These are phyloP conservation scores for Drosophila nr. fundita DNA, from an alignment of 2,888 invertebrate species.

Conservation along the genomic window DNA sequence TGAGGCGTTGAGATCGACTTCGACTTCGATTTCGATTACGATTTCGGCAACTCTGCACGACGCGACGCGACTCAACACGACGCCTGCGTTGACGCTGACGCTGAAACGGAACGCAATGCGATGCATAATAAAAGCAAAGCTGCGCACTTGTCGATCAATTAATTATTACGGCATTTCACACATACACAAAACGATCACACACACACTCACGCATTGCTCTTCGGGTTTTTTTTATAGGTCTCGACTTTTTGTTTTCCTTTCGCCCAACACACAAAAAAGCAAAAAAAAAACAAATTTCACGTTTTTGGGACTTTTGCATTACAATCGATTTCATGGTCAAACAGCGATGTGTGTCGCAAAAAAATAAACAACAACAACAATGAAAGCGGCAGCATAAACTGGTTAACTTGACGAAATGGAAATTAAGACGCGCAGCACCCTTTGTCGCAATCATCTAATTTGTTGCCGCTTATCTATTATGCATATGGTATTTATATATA, in stretches of 20 bases:
- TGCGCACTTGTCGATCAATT: slow-evolving; percentile 78
- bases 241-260: slow-evolving; percentile 40
- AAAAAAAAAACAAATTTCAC: slow-evolving; percentile 37
- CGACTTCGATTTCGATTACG: slow-evolving; percentile 33
- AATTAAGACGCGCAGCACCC: slow-evolving; percentile 57
- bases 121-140: slow-evolving; percentile 72
- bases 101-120: slow-evolving; percentile 36
- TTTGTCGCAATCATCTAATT: slow-evolving; percentile 69
- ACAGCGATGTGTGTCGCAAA: slow-evolving; percentile 72
- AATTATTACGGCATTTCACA: slow-evolving; percentile 77
- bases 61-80: slow-evolving; percentile 3
- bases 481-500: slow-evolving; percentile 11
- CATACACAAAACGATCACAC: slow-evolving; percentile 21
- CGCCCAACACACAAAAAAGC: slow-evolving; percentile 21
- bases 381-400: slow-evolving; percentile 47
- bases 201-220: slow-evolving; percentile 23
- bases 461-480: slow-evolving; percentile 53
- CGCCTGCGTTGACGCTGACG: background rate
- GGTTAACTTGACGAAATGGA: slow-evolving; percentile 73
- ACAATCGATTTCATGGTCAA: slow-evolving; percentile 79
- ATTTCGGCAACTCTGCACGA: slow-evolving; percentile 2
- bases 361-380: slow-evolving; percentile 20
- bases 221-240: slow-evolving; percentile 62
- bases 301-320: slow-evolving; percentile 72
- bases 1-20: slow-evolving; percentile 56